Evolutionary conservation across 2,797 vertebrate genomes (phyloP).

Genomic region (Erpetoichthys calabaricus): DNA sequence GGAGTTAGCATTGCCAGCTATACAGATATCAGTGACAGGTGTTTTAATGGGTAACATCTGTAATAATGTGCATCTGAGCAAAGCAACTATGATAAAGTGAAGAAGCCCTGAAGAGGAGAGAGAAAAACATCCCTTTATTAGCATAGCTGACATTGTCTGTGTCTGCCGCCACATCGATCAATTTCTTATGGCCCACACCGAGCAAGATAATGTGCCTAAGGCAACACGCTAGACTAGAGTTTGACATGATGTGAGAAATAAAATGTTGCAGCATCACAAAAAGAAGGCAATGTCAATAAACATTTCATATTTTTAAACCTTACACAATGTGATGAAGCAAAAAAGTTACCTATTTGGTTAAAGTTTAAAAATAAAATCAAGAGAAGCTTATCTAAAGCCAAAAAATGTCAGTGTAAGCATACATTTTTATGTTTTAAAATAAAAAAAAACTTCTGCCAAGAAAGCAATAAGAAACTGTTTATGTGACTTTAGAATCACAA

Average conservation of each 20-base stretch:
- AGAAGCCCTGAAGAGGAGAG: conserved; percentile 2
- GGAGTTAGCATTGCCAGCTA: background rate
- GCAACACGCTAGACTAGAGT: background rate
- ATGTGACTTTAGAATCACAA: background rate
- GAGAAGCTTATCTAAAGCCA: background rate
- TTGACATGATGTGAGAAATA: background rate
- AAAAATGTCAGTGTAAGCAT: background rate
- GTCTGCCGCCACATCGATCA: background rate
- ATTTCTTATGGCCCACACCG: background rate
- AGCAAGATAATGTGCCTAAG: conserved; percentile 5
- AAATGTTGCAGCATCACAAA: background rate
- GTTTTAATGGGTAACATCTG: background rate
- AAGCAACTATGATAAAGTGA: background rate
- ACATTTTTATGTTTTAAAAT: too few relatives aligned
- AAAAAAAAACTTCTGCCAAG: too few relatives aligned
- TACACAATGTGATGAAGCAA: background rate
- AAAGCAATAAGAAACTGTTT: too few relatives aligned
- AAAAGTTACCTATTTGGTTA: background rate
- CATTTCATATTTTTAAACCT: background rate
- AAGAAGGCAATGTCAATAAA: background rate
- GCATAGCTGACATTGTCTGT: background rate
- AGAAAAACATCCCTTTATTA: background rate
- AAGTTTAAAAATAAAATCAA: background rate
- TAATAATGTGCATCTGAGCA: background rate
- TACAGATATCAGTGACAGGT: background rate